Evolutionary conservation across 2,797 vertebrate genomes (phyloP).

Genomic region (Hafferia zeledoni): DNA sequence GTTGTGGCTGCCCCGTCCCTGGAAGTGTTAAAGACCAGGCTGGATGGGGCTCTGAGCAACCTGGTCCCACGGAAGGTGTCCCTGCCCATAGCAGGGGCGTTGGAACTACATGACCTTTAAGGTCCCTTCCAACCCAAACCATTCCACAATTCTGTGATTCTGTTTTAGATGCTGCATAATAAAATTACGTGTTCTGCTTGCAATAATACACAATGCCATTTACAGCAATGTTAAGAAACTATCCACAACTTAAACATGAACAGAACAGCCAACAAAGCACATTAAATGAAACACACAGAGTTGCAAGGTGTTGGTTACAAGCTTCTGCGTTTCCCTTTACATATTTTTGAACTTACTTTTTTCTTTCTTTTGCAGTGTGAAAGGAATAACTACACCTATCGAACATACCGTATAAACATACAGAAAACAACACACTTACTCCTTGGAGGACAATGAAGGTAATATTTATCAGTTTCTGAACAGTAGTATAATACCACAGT

Average conservation of each 20-base stretch:
- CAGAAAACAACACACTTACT: conserved; percentile 48
- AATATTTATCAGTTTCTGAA: conserved; percentile 61
- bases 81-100: neutral
- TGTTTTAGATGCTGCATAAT: conserved; percentile 62
- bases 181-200: conserved; percentile 76
- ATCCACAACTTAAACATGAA: conserved; percentile 75
- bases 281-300: conserved; percentile 34
- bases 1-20: neutral
- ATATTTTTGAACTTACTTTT: conserved; percentile 27
- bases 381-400: conserved; percentile 48
- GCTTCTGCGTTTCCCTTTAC: conserved; percentile 39
- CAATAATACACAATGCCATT: conserved; percentile 74
- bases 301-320: conserved; percentile 55
- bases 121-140: neutral
- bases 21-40: neutral
- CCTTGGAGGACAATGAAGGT: conserved; percentile 54
- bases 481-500: conserved; percentile 71
- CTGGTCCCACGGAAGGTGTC: neutral
- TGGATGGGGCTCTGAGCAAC: neutral
- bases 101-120: neutral
- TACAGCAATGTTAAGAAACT: conserved; percentile 77
- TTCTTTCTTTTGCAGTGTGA: conserved; percentile 25
- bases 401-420: conserved; percentile 47
- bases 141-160: neutral
- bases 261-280: conserved; percentile 63